A percentile compares a stretch with the other conserved stretches of the same genome.
Conservation (phyloP, 2,888 invertebrate genomes). For the Ecliptopera silaceata region DNA sequence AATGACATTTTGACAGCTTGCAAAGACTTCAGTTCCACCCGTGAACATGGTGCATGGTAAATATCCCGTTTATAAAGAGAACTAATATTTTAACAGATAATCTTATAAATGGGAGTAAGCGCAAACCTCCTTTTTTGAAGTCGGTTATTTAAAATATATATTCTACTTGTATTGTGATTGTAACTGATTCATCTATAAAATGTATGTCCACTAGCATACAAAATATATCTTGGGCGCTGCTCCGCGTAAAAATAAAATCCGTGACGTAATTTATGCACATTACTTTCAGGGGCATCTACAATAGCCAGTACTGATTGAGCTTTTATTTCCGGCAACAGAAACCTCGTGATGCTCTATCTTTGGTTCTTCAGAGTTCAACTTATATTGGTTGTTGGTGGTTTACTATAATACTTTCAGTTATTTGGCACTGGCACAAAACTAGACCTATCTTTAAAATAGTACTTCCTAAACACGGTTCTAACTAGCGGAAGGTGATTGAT, state of each 20-base stretch:
- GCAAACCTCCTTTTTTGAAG: too few species aligned
- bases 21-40: too few species aligned
- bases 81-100: too few species aligned
- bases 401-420: slow-evolving; percentile 10
- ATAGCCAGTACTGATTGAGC: slow-evolving; percentile 21
- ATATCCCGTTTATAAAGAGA: too few species aligned
- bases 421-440: slow-evolving; percentile 32
- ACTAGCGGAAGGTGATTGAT: slow-evolving; percentile 11
- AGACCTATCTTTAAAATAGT: slow-evolving; percentile 25
- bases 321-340: slow-evolving; percentile 27
- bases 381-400: slow-evolving; percentile 15
- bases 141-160: too few species aligned
- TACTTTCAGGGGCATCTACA: slow-evolving; percentile 25
- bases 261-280: slow-evolving; percentile 21
- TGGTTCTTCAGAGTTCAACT: slow-evolving; percentile 17
- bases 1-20: too few species aligned
- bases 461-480: slow-evolving; percentile 27
- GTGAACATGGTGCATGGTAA: too few species aligned
- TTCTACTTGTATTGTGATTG: too few species aligned
- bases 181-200: too few species aligned
- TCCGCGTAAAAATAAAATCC: slow-evolving; percentile 21
- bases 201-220: not conserved
- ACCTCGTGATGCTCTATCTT: slow-evolving; percentile 9
- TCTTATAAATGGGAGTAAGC: too few species aligned
- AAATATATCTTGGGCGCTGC: too few species aligned